Percentiles rank a stretch among this genome's conserved stretches.
Conservation (phyloP, 2,888 invertebrate genomes). For the Axea sp. region DNA sequence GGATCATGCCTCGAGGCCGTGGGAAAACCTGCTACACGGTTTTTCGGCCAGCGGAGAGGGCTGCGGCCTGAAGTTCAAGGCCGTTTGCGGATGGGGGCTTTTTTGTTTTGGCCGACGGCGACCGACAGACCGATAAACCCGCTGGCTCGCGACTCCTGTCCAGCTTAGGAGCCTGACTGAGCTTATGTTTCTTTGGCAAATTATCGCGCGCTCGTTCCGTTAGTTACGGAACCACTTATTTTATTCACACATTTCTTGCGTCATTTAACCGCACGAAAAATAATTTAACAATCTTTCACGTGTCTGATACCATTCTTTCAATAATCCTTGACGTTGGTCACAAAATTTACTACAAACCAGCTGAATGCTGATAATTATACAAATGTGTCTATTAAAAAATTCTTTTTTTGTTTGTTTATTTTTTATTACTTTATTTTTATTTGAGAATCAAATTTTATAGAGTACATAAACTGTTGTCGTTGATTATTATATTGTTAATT, state of each 20-base stretch:
- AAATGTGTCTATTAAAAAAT: too few species aligned
- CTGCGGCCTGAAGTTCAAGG: constrained; percentile 77
- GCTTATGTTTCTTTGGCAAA: constrained; percentile 60
- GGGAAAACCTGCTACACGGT: constrained; percentile 78
- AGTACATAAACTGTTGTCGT: too few species aligned
- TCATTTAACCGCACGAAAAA: constrained; percentile 13
- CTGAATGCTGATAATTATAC: too few species aligned
- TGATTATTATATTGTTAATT: too few species aligned
- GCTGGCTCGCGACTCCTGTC: constrained; percentile 62
- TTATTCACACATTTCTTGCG: constrained; percentile 34
- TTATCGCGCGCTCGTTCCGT: constrained; percentile 46
- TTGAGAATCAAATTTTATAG: too few species aligned
- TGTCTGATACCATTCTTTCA: too few species aligned
- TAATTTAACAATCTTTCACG: constrained; percentile 10
- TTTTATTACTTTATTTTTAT: too few species aligned
- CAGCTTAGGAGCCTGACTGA: constrained; percentile 43
- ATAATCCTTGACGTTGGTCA: too few species aligned
- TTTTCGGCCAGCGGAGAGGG: constrained; percentile 74
- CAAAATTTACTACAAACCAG: too few species aligned
- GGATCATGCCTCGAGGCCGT: constrained; percentile 67
- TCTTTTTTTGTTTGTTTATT: too few species aligned
- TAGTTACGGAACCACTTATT: constrained; percentile 49
- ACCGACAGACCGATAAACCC: constrained; percentile 72
- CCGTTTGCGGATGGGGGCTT: constrained; percentile 69
- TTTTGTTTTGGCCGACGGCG: constrained; percentile 72